Conservation (phyloP, 2,888 invertebrate species). For the Lottia gigantea region DNA sequence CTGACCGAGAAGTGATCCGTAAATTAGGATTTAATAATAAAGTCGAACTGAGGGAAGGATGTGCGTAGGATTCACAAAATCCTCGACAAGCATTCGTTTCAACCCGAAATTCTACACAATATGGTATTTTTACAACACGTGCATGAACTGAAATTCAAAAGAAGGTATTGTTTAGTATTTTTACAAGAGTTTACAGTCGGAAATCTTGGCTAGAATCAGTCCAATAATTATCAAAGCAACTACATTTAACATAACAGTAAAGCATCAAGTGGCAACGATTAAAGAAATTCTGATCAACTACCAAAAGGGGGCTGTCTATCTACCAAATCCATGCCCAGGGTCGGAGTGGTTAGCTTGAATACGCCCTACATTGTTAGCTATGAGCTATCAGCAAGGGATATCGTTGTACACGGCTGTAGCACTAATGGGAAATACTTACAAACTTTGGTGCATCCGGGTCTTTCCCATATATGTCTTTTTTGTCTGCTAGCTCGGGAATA, state of each 20-base stretch:
- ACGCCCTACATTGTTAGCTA: not conserved
- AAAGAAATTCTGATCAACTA: not conserved
- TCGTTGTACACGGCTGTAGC: too few relatives aligned
- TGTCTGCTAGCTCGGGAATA: slow-evolving; percentile 2
- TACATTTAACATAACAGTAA: too few relatives aligned
- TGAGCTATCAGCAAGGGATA: not conserved
- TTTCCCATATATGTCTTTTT: slow-evolving; percentile 14
- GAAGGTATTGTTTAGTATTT: too few relatives aligned
- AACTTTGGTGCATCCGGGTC: slow-evolving; percentile 16
- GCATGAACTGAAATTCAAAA: slow-evolving; percentile 76
- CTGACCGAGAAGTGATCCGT: slow-evolving; percentile 82
- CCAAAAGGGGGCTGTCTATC: not conserved
- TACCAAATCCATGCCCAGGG: too few relatives aligned
- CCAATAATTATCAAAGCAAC: too few relatives aligned
- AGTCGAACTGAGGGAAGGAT: slow-evolving; percentile 77
- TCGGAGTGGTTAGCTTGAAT: not conserved
- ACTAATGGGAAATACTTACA: slow-evolving; percentile 2
- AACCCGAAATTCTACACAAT: slow-evolving; percentile 85
- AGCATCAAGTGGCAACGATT: not conserved
- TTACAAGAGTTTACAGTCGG: too few relatives aligned
- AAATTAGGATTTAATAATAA: slow-evolving; percentile 71
- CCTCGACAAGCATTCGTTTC: slow-evolving; percentile 90
- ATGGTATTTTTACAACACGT: slow-evolving; percentile 82
- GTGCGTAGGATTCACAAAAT: slow-evolving; percentile 87
- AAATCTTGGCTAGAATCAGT: too few relatives aligned